These are phyloP conservation scores for Cochlearius cochlearius DNA, from an alignment of 2,113 vertebrate species.

Conservation along the genomic window DNA sequence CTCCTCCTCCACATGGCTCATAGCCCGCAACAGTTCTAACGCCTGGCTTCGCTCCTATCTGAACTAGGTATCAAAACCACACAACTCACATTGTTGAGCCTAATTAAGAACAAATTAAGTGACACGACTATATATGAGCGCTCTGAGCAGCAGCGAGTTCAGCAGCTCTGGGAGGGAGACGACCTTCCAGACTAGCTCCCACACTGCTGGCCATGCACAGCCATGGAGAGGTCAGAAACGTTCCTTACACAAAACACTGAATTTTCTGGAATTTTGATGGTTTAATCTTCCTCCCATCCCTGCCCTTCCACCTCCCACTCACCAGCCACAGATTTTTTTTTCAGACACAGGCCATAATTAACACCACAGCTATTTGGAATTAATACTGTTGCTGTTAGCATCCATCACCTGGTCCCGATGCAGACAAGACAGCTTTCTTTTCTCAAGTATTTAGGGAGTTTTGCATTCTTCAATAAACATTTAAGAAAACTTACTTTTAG, in stretches of 20 bases:
- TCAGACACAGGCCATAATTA: not conserved
- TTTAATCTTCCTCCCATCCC: not conserved
- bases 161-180: not conserved
- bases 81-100: not conserved
- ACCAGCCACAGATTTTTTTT: not conserved
- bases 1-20: not conserved
- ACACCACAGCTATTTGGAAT: not conserved
- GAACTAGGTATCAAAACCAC: not conserved
- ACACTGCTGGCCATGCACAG: not conserved
- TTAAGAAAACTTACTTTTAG: not conserved
- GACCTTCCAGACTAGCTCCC: not conserved
- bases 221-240: not conserved
- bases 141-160: not conserved
- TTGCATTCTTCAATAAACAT: not conserved
- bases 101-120: constrained; percentile 44
- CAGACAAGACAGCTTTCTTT: not conserved
- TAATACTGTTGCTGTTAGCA: not conserved
- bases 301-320: constrained; percentile 19
- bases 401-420: not conserved
- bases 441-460: not conserved
- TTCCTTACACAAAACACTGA: not conserved
- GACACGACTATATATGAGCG: rapidly evolving
- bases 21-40: not conserved
- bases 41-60: not conserved
- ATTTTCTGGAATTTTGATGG: not conserved